Evolutionary conservation across 2,113 vertebrate genomes (phyloP).

Genomic region (Bujurquina vittata): DNA sequence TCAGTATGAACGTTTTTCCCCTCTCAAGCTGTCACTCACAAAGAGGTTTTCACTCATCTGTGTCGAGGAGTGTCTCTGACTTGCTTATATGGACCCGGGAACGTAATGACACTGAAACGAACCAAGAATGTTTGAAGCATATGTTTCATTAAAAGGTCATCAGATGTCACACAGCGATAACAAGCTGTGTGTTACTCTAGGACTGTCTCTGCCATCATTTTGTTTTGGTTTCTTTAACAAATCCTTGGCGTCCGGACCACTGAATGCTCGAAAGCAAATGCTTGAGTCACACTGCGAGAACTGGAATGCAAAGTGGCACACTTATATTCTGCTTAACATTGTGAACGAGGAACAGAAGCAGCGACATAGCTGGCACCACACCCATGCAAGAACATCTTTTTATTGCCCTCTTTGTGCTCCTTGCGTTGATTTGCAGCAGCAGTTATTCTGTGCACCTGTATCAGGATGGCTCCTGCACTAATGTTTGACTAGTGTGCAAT

Average conservation of each 20-base stretch:
- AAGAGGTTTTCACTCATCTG: conserved; percentile 63
- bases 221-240: not conserved
- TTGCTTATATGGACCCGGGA: conserved; percentile 9
- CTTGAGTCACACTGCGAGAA: conserved; percentile 27
- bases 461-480: no score
- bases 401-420: not conserved
- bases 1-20: not conserved
- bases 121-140: not conserved
- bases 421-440: not conserved
- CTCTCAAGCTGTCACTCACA: conserved; percentile 60
- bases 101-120: not conserved
- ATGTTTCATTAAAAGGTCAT: not conserved
- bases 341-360: conserved; percentile 32
- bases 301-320: conserved; percentile 39
- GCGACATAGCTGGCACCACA: conserved; percentile 30
- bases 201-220: fast-evolving
- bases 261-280: conserved; percentile 29
- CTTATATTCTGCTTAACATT: conserved; percentile 38
- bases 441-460: no score
- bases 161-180: not conserved
- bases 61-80: conserved; percentile 43
- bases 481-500: no score
- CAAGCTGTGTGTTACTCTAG: not conserved
- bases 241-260: not conserved
- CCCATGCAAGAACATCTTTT: conserved; percentile 14